Evolutionary conservation across 1,140 invertebrate species (phyloP).

Genomic region (Drosophila repletoides): DNA sequence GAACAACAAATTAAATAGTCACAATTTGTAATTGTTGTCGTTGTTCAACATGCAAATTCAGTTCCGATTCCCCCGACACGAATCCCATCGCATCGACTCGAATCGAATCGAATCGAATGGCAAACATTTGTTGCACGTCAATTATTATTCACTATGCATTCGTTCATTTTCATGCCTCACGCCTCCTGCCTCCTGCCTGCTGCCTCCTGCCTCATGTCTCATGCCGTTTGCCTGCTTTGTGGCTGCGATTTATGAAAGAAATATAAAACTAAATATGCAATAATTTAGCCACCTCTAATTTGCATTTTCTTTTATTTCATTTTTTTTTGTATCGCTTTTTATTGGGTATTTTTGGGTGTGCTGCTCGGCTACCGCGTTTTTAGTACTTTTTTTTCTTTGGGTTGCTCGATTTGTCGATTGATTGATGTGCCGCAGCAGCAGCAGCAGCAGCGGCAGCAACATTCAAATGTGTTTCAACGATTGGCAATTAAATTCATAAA

Average conservation of each 20-base stretch:
- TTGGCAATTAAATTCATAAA: conserved; percentile 65
- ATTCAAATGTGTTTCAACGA: conserved; percentile 36
- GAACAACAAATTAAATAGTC: conserved; percentile 25
- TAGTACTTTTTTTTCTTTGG: conserved; percentile 15
- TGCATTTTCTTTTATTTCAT: conserved; percentile 40
- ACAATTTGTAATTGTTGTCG: conserved; percentile 33
- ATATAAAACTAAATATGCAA: conserved; percentile 4
- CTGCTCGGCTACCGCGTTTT: conserved; percentile 27
- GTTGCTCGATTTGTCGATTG: conserved; percentile 18
- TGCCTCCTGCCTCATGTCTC: not conserved
- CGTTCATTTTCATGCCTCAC: conserved; percentile 57
- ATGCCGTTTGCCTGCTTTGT: not conserved
- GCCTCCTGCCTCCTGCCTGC: conserved; percentile 6
- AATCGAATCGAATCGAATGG: not conserved
- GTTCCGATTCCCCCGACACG: conserved; percentile 33
- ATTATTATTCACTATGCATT: conserved; percentile 65
- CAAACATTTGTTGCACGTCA: conserved; percentile 46
- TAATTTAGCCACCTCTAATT: conserved; percentile 32
- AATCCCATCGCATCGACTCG: not conserved
- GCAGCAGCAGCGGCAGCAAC: too few species aligned
- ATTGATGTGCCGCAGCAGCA: conserved; percentile 58
- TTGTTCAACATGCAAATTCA: conserved; percentile 34
- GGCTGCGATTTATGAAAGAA: conserved; percentile 9
- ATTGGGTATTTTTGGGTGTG: conserved; percentile 8
- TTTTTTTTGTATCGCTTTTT: conserved; percentile 7